These are phyloP conservation scores for Clepsis dumicolana DNA, from an alignment of 2,888 invertebrate genomes.

Conservation along the genomic window DNA sequence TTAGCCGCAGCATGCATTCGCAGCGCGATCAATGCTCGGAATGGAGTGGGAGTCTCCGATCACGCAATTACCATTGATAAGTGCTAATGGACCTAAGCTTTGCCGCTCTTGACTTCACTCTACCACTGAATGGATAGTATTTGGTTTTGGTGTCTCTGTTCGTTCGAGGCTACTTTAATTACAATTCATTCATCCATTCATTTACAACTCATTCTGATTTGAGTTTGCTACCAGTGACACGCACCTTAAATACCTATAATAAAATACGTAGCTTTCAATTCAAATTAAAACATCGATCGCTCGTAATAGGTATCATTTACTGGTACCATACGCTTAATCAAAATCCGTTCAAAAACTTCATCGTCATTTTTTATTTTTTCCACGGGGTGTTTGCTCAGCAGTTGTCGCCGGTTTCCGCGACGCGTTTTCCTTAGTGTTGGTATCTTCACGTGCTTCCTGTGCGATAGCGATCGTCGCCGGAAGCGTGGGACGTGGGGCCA, in stretches of 20 bases:
- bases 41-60: constrained; percentile 17
- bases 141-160: not conserved
- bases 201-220: too few species aligned
- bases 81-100: constrained; percentile 10
- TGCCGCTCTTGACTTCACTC: not conserved
- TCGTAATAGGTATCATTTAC: too few species aligned
- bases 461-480: constrained; percentile 37
- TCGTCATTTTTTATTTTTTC: constrained; percentile 5
- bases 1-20: constrained; percentile 32
- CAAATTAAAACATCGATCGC: too few species aligned
- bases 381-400: constrained; percentile 17
- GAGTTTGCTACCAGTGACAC: too few species aligned
- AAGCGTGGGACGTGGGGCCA: constrained; percentile 27
- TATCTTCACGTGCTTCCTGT: constrained; percentile 40
- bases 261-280: too few species aligned
- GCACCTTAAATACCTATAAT: too few species aligned
- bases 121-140: not conserved
- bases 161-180: not conserved
- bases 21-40: constrained; percentile 18
- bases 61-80: constrained; percentile 20
- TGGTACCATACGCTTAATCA: too few species aligned
- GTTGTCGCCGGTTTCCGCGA: constrained; percentile 12
- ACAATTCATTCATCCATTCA: not conserved
- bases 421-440: constrained; percentile 18
- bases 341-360: not conserved